Evolutionary conservation across 2,888 invertebrate species (phyloP).

Genomic region (Brachypterus glaber): DNA sequence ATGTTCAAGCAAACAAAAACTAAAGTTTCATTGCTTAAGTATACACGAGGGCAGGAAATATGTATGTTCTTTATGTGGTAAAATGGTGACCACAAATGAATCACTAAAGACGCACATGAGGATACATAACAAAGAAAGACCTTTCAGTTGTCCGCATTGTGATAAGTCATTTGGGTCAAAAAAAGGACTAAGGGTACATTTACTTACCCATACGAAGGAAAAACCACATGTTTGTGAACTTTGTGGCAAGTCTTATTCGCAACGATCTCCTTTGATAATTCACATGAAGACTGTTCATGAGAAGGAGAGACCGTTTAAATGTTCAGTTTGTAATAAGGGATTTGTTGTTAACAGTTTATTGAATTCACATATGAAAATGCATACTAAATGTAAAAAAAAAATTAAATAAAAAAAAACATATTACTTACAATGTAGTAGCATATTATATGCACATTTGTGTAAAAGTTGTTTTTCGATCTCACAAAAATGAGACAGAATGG

Average conservation of each 20-base stretch:
- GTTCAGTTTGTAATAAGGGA: slow-evolving; percentile 33
- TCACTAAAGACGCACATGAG: slow-evolving; percentile 18
- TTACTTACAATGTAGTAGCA: no score
- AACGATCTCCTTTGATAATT: slow-evolving; percentile 38
- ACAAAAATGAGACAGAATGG: slow-evolving; percentile 50
- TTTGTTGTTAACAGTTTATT: slow-evolving; percentile 29
- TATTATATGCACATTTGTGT: no score
- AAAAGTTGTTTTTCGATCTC: no score
- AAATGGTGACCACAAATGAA: background rate
- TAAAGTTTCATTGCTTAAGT: slow-evolving; percentile 15
- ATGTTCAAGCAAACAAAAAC: slow-evolving; percentile 11
- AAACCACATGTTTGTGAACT: slow-evolving; percentile 41
- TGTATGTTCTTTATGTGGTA: slow-evolving; percentile 13
- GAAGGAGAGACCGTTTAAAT: slow-evolving; percentile 50
- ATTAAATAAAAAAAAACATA: no score
- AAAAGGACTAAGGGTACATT: slow-evolving; percentile 25
- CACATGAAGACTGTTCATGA: slow-evolving; percentile 44
- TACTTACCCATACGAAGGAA: slow-evolving; percentile 26
- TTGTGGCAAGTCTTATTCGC: slow-evolving; percentile 47
- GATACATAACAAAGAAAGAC: slow-evolving; percentile 29
- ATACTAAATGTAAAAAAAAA: no score
- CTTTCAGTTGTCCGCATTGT: slow-evolving; percentile 27
- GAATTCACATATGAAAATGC: slow-evolving; percentile 32
- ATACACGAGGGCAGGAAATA: slow-evolving; percentile 17
- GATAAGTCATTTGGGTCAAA: slow-evolving; percentile 29